Percentiles rank a stretch among this genome's conserved stretches.
Conservation (phyloP, 2,888 invertebrate genomes). For the Brachypalpus laphriformis region DNA sequence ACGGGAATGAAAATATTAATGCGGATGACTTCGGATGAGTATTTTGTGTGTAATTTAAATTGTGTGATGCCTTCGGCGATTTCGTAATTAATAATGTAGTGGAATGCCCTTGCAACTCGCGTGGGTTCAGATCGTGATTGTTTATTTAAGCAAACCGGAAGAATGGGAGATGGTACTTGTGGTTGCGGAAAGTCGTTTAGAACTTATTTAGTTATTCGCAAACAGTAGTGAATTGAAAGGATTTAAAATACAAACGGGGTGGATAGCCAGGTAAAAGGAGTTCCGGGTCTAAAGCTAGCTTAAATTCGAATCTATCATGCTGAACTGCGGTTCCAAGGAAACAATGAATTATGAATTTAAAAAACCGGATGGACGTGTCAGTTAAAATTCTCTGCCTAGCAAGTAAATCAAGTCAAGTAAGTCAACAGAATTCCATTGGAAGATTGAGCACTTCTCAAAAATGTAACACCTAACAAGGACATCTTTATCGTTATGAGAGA, state of each 20-base stretch:
- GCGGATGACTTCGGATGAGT: constrained; percentile 21
- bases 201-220: not conserved
- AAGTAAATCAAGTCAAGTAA: no score
- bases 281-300: no score
- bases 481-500: no score
- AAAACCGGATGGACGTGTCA: no score
- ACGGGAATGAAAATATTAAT: not conserved
- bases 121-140: not conserved
- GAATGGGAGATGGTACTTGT: not conserved
- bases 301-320: no score
- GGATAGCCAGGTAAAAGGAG: not conserved
- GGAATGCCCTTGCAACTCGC: not conserved
- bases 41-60: constrained; percentile 40
- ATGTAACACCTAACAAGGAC: no score
- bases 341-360: no score
- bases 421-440: no score
- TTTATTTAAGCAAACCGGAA: not conserved
- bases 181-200: not conserved
- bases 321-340: no score
- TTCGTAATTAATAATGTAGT: constrained; percentile 55
- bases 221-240: not conserved
- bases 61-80: constrained; percentile 43
- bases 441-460: no score
- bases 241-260: not conserved
- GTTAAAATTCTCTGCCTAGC: no score